Evolutionary conservation across 1,140 invertebrate genomes (phyloP).

Genomic region (Zaprionus tsacasi): DNA sequence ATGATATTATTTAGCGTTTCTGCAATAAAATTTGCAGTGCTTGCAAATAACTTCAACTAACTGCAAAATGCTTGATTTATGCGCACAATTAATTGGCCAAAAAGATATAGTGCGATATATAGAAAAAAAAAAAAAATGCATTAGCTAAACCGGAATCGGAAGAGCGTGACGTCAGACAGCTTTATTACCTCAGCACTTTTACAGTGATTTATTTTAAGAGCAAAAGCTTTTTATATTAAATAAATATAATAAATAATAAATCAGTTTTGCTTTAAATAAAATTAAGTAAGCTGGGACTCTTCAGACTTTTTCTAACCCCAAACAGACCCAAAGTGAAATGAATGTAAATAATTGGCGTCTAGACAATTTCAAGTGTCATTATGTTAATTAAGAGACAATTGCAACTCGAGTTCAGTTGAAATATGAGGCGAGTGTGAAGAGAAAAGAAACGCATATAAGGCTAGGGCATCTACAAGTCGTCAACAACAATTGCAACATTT

Average conservation of each 20-base stretch:
- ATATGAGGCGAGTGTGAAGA: conserved; percentile 11
- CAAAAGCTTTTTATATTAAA: not conserved
- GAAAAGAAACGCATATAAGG: not conserved
- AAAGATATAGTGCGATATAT: conserved; percentile 12
- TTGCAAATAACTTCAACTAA: conserved; percentile 29
- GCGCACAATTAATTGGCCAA: conserved; percentile 61
- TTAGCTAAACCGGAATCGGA: conserved; percentile 54
- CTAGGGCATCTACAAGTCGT: not conserved
- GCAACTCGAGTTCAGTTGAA: conserved; percentile 1
- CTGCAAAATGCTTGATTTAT: conserved; percentile 60
- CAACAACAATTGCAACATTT: conserved; percentile 14
- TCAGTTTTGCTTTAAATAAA: no score
- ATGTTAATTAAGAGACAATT: conserved; percentile 63
- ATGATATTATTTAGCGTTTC: not conserved
- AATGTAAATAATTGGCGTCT: conserved; percentile 52
- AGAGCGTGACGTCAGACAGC: conserved; percentile 40
- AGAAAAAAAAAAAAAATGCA: conserved; percentile 12
- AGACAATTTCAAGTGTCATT: conserved; percentile 70
- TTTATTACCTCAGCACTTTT: conserved; percentile 28
- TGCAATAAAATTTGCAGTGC: conserved; percentile 35
- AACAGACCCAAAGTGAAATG: conserved; percentile 5
- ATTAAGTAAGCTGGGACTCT: not conserved
- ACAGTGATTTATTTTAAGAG: conserved; percentile 42
- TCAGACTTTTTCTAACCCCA: not conserved
- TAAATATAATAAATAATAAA: no score